These are phyloP conservation scores for Agapetus fuscipes DNA, from an alignment of 2,888 invertebrate genomes.

Conservation along the genomic window DNA sequence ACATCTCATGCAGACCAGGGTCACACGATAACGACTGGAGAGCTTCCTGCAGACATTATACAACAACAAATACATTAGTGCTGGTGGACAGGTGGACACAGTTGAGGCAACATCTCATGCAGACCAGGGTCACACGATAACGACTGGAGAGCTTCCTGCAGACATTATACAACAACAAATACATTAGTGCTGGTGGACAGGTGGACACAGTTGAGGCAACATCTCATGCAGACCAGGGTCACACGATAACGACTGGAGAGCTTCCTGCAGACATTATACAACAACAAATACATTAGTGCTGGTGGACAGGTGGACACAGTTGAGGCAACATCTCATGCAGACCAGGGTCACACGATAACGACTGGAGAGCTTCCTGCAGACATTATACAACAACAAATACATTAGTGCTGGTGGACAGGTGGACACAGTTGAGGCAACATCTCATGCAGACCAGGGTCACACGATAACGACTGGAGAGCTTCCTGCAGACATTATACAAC, in stretches of 20 bases:
- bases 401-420: no score
- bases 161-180: conserved; percentile 11
- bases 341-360: conserved; percentile 90
- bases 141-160: conserved; percentile 83
- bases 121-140: conserved; percentile 92
- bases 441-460: conserved; percentile 94
- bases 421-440: conserved; percentile 97
- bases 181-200: no score
- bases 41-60: conserved; percentile 58
- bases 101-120: conserved; percentile 93
- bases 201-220: conserved; percentile 94
- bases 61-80: neutral
- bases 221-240: conserved; percentile 97
- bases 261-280: conserved; percentile 53
- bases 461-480: conserved; percentile 84
- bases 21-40: conserved; percentile 87
- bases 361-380: conserved; percentile 78
- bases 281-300: conserved; percentile 1
- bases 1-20: conserved; percentile 94
- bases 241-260: conserved; percentile 81
- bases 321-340: conserved; percentile 95
- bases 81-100: no score
- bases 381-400: conserved; percentile 1
- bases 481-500: conserved; percentile 47
- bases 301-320: no score